Percentiles rank a stretch among this genome's conserved stretches.
These are phyloP conservation scores for Chionoecetes opilio DNA, from an alignment of 1,140 invertebrate species.

Conservation along the genomic window DNA sequence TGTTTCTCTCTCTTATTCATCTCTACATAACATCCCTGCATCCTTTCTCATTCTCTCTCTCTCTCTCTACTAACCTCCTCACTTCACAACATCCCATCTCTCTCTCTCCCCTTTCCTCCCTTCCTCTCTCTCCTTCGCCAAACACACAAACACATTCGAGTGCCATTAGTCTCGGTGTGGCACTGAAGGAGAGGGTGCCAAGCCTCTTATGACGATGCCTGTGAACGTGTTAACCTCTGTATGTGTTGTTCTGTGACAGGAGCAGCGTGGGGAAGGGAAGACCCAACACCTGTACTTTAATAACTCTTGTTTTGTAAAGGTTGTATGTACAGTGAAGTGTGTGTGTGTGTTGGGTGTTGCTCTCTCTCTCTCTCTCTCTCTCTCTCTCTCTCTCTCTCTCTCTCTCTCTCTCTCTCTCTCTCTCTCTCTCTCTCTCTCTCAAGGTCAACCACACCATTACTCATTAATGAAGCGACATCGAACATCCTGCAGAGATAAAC, in stretches of 20 bases:
- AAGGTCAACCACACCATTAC: not conserved
- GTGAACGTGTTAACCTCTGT: not conserved
- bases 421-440: not conserved
- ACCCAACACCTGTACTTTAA: not conserved
- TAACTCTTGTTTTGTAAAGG: not conserved
- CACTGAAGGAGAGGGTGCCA: constrained; percentile 24
- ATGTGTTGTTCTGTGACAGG: not conserved
- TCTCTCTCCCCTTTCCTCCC: not conserved
- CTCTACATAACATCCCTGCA: not conserved
- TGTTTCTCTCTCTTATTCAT: not conserved
- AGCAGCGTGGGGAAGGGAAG: not conserved
- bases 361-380: too few relatives aligned
- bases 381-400: not conserved
- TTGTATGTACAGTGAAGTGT: not conserved
- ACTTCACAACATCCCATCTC: not conserved
- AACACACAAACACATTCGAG: constrained; percentile 18
- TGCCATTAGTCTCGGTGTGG: constrained; percentile 9
- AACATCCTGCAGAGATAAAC: not conserved
- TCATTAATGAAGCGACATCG: constrained; percentile 4
- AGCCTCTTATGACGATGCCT: constrained; percentile 1
- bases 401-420: constrained; percentile 27
- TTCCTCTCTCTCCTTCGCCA: not conserved
- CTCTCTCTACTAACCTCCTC: not conserved
- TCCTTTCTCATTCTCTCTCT: not conserved
- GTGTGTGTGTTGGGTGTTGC: not conserved